These are phyloP conservation scores for Ailurus styani DNA, from an alignment of 2,113 vertebrate genomes.

Conservation along the genomic window DNA sequence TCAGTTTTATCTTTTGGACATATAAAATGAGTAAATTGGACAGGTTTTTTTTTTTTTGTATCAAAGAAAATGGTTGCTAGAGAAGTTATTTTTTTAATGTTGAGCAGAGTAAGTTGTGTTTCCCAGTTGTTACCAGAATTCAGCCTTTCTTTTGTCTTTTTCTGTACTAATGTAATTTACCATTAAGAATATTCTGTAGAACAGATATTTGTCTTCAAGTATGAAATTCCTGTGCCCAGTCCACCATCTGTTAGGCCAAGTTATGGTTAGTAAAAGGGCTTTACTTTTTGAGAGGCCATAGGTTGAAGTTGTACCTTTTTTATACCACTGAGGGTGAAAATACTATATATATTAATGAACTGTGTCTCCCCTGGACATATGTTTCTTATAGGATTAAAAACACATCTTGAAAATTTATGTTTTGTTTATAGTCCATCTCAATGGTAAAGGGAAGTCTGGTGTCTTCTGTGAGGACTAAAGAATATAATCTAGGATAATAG, in stretches of 20 bases:
- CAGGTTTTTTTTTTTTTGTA: conserved; percentile 11
- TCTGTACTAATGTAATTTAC: neutral
- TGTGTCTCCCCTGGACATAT: neutral
- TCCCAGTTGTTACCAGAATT: neutral
- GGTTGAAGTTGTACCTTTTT: neutral
- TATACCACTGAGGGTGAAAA: neutral
- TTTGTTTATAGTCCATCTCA: neutral
- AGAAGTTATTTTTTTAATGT: neutral
- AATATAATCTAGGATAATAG: neutral
- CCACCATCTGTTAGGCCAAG: neutral
- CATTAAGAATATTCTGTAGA: neutral
- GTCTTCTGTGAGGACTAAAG: neutral
- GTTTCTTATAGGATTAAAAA: neutral
- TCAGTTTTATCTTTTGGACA: neutral
- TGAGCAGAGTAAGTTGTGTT: neutral
- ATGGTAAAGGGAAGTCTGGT: neutral
- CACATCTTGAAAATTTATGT: neutral
- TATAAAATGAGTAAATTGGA: neutral
- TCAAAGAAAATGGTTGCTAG: neutral
- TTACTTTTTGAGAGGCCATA: neutral
- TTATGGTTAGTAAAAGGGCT: neutral
- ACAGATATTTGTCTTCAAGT: neutral
- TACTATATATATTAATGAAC: neutral
- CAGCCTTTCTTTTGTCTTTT: neutral
- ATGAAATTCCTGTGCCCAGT: neutral